Base-by-base conservation (phyloP, 2,797 vertebrate genomes). In the Neosilurus hyrtlii region DNA sequence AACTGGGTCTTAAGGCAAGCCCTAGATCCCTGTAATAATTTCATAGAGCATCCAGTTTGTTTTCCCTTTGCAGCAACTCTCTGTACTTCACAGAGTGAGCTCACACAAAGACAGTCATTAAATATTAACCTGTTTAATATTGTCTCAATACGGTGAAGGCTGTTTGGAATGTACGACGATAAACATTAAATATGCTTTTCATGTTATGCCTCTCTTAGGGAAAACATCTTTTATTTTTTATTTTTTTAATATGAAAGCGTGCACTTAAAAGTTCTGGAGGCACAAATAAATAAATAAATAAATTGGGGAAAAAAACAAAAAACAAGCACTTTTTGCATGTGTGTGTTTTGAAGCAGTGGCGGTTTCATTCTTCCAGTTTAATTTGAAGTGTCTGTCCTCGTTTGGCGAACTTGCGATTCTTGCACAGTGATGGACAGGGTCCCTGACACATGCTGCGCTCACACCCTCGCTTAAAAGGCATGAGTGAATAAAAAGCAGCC, bases 81-180 rank as follows among this genome's bases (percentile, higher is more conserved):
- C 90, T 89, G 88, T 91, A 91, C 91, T 87, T 88, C 82, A 85
- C 83, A 85, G 72, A 73, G 77, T 92, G 92, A 87, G 84, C 91
- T 91, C 92, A 91, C 92, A 94, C 93, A 94, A 94, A 94, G 92
- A 91, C 90, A 88, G 86, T 91, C 92, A 95, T 95, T 94, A 94
- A 95, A 95, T 95, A 95, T 95, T 95, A 94, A 95, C 94, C 93
- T 92, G 92, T 94, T 94, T 94, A 95, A 95, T 94, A 95, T 95
- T 93, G 93, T 94, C 93, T 94, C 91, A 89, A 91, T 89, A 86
- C 91, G 91, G 91, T 91, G 91, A 91, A 94, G 93, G 90, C 93
- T 92, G 91, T 91, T 93, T 91, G 90, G 90, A 85, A 87, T 90
- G 91, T 90, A 87, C 92, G 90, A 89, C 89, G 90, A 93, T 93